A percentile compares a stretch with the other conserved stretches of the same genome.
phyloP scores from a whole-genome alignment of 2,888 invertebrate species.

The Euspilapteryx auroguttella region DNA sequence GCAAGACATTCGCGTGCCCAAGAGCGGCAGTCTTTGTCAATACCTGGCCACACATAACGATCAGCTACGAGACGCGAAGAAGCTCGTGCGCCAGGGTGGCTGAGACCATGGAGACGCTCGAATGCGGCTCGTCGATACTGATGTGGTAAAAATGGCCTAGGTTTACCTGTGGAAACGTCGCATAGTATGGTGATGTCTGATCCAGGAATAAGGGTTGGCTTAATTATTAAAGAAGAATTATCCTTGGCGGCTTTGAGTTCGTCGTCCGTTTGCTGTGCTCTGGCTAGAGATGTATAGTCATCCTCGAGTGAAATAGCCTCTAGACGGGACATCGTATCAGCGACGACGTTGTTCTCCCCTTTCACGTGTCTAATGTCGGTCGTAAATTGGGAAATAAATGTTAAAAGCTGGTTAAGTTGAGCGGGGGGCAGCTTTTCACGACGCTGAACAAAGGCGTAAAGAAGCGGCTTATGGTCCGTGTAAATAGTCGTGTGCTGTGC shows the following conservation, averaged over 20 bases:
- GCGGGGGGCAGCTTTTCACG: conserved; percentile 9
- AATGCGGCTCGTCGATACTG: no score
- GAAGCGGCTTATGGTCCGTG: conserved; percentile 10
- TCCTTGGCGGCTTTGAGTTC: background rate
- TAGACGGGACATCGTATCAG: conserved; percentile 6
- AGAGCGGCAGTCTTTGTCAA: conserved; percentile 12
- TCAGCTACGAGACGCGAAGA: conserved; percentile 10
- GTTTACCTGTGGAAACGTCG: conserved; percentile 3
- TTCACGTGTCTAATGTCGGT: conserved; percentile 5
- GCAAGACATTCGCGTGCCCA: conserved; percentile 13
- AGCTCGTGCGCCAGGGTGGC: conserved; percentile 5
- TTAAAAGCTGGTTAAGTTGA: conserved; percentile 10
- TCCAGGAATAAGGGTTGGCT: conserved; percentile 1
- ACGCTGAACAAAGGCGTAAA: conserved; percentile 9
- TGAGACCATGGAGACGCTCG: conserved; percentile 2
- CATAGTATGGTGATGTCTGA: conserved; percentile 2
- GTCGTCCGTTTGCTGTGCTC: conserved; percentile 4
- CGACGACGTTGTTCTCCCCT: conserved; percentile 5
- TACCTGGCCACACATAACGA: no score
- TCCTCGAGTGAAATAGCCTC: conserved; percentile 3
- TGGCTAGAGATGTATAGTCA: conserved; percentile 3
- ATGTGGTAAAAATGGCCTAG: conserved; percentile 4
- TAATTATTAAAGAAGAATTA: background rate
- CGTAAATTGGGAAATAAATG: conserved; percentile 8
- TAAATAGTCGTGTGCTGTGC: conserved; percentile 6